phyloP scores from a whole-genome alignment of 1,140 invertebrate genomes.

The Hesperophylax magnus region DNA sequence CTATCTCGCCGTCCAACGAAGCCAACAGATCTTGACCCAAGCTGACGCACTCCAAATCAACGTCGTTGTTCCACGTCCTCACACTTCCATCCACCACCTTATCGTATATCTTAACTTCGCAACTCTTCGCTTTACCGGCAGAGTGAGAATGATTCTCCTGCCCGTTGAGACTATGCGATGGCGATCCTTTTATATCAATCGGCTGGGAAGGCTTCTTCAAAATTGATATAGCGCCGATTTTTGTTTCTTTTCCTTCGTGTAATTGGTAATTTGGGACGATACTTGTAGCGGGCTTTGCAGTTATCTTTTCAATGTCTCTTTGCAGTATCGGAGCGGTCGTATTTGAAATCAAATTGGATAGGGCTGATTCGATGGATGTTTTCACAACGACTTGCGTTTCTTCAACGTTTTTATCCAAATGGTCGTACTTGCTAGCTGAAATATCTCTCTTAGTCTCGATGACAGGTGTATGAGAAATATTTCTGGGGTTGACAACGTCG shows the following conservation, averaged over 20 bases:
- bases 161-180: conserved; percentile 36
- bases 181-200: conserved; percentile 39
- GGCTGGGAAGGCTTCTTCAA: conserved; percentile 41
- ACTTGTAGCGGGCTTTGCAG: conserved; percentile 47
- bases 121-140: conserved; percentile 27
- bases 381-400: conserved; percentile 21
- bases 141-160: not conserved
- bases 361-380: conserved; percentile 54
- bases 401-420: conserved; percentile 12
- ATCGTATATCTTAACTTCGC: conserved; percentile 69
- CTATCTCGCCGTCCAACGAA: conserved; percentile 66
- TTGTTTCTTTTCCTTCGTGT: conserved; percentile 10
- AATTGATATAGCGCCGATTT: conserved; percentile 47
- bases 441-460: not conserved
- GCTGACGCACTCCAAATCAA: conserved; percentile 72
- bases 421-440: not conserved
- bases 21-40: conserved; percentile 72
- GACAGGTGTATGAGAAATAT: not conserved
- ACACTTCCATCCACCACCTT: conserved; percentile 69
- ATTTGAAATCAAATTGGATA: conserved; percentile 58
- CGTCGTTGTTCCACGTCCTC: conserved; percentile 72
- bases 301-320: conserved; percentile 57
- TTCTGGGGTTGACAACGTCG: not conserved
- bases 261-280: conserved; percentile 25
- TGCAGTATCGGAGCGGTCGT: conserved; percentile 60